Conservation (phyloP, 2,888 invertebrate genomes). For the Chamaedrilus cognettii region DNA sequence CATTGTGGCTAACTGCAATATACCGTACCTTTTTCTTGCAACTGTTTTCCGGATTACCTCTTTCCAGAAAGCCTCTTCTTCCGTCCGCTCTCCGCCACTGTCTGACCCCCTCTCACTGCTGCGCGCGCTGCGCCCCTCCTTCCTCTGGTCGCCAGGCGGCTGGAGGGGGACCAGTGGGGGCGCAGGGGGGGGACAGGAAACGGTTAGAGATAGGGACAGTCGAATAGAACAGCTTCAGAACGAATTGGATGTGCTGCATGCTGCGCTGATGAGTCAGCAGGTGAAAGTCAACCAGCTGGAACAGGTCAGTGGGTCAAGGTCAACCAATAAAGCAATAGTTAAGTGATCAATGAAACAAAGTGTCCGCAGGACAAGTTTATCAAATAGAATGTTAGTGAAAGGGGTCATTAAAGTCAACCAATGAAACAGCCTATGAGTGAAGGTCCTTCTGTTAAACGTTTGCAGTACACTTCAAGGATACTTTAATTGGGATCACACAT, state of each 20-base stretch:
- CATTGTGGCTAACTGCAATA: no score
- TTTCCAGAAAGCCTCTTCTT: no score
- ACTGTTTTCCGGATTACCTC: no score
- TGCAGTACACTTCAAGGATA: no score
- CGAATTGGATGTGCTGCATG: conserved; percentile 12
- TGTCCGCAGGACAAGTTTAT: not conserved
- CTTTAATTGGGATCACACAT: no score
- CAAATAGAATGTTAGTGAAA: no score
- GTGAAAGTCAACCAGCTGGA: conserved; percentile 17
- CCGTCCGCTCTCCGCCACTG: no score
- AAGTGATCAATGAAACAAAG: not conserved
- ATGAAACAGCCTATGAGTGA: not conserved
- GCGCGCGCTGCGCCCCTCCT: conserved; percentile 47
- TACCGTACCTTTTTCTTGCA: no score
- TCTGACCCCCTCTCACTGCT: no score
- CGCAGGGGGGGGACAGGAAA: not conserved
- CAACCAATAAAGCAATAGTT: no score
- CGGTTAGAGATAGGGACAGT: conserved; percentile 16
- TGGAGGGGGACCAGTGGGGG: conserved; percentile 40
- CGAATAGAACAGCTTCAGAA: conserved; percentile 20
- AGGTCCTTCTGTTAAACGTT: not conserved
- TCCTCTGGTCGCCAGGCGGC: no score
- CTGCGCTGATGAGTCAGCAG: conserved; percentile 9
- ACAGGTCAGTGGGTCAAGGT: conserved; percentile 7
- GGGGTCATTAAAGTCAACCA: not conserved